Conservation (phyloP, 2,113 vertebrate species). For the Chiloscyllium plagiosum region DNA sequence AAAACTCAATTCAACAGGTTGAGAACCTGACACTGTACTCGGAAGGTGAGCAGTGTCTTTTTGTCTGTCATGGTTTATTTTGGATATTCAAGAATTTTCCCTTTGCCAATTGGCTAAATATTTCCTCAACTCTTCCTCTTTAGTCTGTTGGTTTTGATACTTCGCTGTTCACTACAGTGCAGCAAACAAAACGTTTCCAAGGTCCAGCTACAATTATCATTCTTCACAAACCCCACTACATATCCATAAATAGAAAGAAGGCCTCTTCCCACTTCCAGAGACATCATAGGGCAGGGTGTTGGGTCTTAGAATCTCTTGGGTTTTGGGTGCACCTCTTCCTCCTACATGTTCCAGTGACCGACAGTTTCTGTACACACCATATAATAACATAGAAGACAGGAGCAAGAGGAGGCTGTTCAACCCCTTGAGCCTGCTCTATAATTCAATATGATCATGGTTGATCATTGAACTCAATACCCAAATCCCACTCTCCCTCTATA, state of each 20-base stretch:
- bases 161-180: neutral
- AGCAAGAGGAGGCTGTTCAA: too few species aligned
- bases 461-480: too few species aligned
- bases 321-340: neutral
- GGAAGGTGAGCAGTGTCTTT: neutral
- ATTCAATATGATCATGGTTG: too few species aligned
- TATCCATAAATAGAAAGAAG: neutral
- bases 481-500: too few species aligned
- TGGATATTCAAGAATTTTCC: neutral
- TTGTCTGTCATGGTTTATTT: neutral
- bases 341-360: neutral
- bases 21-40: neutral
- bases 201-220: neutral
- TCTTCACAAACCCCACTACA: neutral
- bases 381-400: too few species aligned
- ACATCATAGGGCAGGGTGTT: neutral
- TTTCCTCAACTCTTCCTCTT: neutral
- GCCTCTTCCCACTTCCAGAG: neutral
- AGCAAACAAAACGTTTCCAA: neutral
- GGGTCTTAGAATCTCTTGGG: neutral
- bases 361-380: too few species aligned
- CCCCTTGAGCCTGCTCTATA: too few species aligned
- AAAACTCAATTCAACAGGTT: neutral
- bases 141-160: neutral
- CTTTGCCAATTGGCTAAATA: neutral